Base-by-base conservation (phyloP, 1,140 invertebrate species). In the Ceratitis capitata region DNA sequence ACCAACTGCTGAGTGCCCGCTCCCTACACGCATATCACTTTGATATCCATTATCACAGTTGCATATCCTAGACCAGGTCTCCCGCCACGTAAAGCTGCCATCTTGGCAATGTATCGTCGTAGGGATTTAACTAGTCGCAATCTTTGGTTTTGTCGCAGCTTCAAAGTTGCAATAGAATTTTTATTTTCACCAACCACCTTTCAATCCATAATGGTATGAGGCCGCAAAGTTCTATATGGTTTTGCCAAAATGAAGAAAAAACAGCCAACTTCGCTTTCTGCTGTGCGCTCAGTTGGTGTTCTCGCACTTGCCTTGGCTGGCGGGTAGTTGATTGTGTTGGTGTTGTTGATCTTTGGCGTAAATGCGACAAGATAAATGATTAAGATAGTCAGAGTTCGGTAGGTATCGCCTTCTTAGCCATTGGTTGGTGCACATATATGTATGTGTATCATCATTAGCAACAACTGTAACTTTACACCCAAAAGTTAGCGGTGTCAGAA, bases 401-500 rank as follows among this genome's bases (percentile, higher is more conserved):
- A 78, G 69, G 16, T 78, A 69, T 39, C 61, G 61, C 14, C 39
- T 78, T 78, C 69, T 78, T 78, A 78, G 69, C n/a, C 69, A 78
- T 78, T 78, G 69, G 69, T 45, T 78, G 69, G 69, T 9, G 49
- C n/a, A n/a, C n/a, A n/a, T n/a, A n/a, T n/a, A n/a, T n/a, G n/a
- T n/a, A n/a, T 78, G 26, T 53, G 1, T 12, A 35, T 83, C 47
- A 39, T 5, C 82, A 51, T 10, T 83, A 29, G 82, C 82, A 83
- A n/a, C n/a, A n/a, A 51, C 82, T 51, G 82, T 53, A 83, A 83
- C 47, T 49, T 14, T 19, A 83, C 45, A 83, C 45, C n/a, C 45
- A 83, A 83, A 82, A 83, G 35, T 83, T 83, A 51, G 82, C 49
- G 82, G 82, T 83, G 82, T 83, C 82, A 83, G 82, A 83, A 83